These are phyloP conservation scores for Hemaris fuciformis DNA, from an alignment of 2,888 invertebrate species.

Conservation along the genomic window DNA sequence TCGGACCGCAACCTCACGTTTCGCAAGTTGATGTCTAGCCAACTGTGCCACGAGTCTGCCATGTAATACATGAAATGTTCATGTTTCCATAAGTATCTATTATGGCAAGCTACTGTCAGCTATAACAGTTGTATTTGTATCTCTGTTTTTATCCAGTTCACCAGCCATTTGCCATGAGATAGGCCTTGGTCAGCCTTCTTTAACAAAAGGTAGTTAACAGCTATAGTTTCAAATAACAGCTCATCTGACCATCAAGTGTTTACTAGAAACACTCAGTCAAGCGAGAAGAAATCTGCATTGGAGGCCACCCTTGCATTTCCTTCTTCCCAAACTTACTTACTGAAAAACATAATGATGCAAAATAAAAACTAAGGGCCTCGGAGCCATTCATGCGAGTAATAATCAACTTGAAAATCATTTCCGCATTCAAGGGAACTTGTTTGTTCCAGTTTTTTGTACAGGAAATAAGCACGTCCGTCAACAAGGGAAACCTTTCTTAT, in stretches of 20 bases:
- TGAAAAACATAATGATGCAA: constrained; percentile 39
- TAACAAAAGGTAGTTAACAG: neutral
- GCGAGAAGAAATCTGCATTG: constrained; percentile 37
- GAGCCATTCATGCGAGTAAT: constrained; percentile 50
- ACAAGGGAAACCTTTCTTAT: neutral
- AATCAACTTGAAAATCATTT: constrained; percentile 44
- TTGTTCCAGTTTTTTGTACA: constrained; percentile 10
- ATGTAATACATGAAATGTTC: no score
- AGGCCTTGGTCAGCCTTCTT: no score
- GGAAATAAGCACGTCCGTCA: constrained; percentile 10
- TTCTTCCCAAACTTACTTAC: constrained; percentile 44
- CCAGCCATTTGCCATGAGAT: no score
- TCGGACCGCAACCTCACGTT: no score
- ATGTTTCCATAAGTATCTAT: no score
- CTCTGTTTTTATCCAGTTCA: no score
- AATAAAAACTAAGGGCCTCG: constrained; percentile 43
- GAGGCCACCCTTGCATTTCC: constrained; percentile 48
- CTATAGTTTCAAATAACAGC: neutral
- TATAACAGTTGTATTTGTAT: no score
- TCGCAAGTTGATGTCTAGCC: no score
- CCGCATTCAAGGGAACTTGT: constrained; percentile 31
- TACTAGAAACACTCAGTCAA: constrained; percentile 16
- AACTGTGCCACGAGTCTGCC: no score
- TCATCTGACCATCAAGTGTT: constrained; percentile 6
- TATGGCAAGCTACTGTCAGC: no score